Evolutionary conservation across 1,140 invertebrate genomes (phyloP), one percentile per base, ranked within the genome.

Genomic region (Monomorium pharaonis): DNA sequence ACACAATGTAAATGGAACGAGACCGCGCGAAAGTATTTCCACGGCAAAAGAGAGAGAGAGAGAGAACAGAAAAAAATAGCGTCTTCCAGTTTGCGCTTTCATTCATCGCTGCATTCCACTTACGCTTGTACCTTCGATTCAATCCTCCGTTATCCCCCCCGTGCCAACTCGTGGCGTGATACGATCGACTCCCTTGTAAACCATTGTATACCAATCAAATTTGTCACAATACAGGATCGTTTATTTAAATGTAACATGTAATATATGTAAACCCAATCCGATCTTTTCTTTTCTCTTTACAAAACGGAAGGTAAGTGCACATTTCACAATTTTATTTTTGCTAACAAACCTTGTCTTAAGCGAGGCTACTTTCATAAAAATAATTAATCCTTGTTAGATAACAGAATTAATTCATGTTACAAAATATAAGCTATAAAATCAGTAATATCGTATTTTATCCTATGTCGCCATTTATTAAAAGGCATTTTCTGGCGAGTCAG

Each of bases 201-300:
- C 84, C 90, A 88, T 92, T 93, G 92, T 93, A 92, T 92, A 93
- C 91, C 92, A 93, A 92, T 93, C 91, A 93, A 94, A 92, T 94
- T 94, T 93, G 91, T 92, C 93, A 94, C 91, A 94, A 94, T 94
- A 94, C 90, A 94, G 91, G 90, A 94, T 94, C 90, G 92, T 93
- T 94, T 93, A 92, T 93, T 93, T 93, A 90, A 93, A 90, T 92
- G 90, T 93, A 92, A 88, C 18, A 42, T 69, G 21, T 49, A 14
- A 56, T 33, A 51, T 80, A 42, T 72, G 21, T n/a, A 21, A 24
- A 85, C 51, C 37, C 49, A 3, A 24, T 12, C 72, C 60, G 0
- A 42, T 42, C 7, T 56, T 16, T 3, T n/a, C 16, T 5, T 54
- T 33, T 44, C 18, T 18, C 21, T 30, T 37, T 7, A 60, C 42